Percentiles rank a stretch among this genome's conserved stretches.
These are phyloP conservation scores for Orestias chungarensis DNA, from an alignment of 2,797 vertebrate genomes.

Conservation along the genomic window DNA sequence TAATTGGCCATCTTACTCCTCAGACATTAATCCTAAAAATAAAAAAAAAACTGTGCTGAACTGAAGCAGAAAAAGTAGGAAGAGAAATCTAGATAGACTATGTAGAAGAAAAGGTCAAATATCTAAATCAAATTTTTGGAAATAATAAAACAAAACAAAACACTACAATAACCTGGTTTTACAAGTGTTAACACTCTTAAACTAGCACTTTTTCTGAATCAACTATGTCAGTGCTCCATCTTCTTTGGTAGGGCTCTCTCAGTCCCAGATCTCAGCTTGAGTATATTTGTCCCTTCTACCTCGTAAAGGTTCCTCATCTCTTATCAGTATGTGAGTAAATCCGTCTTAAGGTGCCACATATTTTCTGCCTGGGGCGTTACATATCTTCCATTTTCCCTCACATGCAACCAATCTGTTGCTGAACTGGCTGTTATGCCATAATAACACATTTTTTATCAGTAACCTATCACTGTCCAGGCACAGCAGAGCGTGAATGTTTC, in stretches of 20 bases:
- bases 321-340: not conserved
- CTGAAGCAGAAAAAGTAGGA: not conserved
- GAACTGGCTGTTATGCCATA: not conserved
- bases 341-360: not conserved
- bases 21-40: not conserved
- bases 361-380: not conserved
- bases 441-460: not conserved
- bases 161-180: not conserved
- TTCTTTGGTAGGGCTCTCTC: not conserved
- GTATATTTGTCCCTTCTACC: not conserved
- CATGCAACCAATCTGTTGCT: not conserved
- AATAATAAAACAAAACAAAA: no score
- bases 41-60: no score
- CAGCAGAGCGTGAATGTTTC: not conserved
- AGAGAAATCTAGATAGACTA: not conserved
- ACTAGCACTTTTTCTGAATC: not conserved
- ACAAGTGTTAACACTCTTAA: not conserved
- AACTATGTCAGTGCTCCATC: not conserved
- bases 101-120: not conserved
- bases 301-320: not conserved
- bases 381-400: not conserved
- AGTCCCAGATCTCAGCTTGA: not conserved
- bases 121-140: not conserved
- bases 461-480: not conserved
- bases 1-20: not conserved